phyloP scores from a whole-genome alignment of 2,888 invertebrate genomes.

The Cistogaster globosa region DNA sequence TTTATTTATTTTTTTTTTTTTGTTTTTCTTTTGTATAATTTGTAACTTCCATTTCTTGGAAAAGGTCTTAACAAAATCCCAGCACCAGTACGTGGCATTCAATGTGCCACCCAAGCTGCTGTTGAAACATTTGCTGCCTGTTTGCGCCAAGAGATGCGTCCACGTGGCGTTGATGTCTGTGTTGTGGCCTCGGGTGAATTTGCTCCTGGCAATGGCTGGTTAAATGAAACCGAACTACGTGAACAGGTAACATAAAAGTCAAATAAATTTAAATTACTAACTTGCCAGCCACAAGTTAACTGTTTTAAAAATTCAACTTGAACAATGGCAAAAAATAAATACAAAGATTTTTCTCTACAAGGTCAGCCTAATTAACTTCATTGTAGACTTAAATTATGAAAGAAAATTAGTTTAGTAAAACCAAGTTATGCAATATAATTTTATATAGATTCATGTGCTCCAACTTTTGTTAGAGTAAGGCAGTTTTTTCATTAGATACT shows the following conservation, averaged over 20 bases:
- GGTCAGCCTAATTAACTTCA: conserved; percentile 30
- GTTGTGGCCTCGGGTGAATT: conserved; percentile 94
- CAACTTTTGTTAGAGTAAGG: too few relatives aligned
- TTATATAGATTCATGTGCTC: background rate
- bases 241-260: conserved; percentile 83
- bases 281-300: conserved; percentile 12
- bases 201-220: conserved; percentile 91
- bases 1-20: too few relatives aligned
- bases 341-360: background rate
- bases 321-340: background rate
- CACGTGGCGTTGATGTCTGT: conserved; percentile 92
- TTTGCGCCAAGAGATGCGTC: conserved; percentile 90
- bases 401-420: background rate
- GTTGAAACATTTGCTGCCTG: conserved; percentile 92
- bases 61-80: conserved; percentile 89
- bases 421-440: background rate
- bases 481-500: too few relatives aligned
- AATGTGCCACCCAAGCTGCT: conserved; percentile 90
- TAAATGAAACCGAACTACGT: conserved; percentile 87
- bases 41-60: background rate
- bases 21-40: background rate
- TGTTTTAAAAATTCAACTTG: background rate
- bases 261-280: conserved; percentile 3
- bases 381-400: background rate
- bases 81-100: conserved; percentile 91